Conservation (phyloP, 2,797 vertebrate genomes). For the Pteronotus mesoamericanus region DNA sequence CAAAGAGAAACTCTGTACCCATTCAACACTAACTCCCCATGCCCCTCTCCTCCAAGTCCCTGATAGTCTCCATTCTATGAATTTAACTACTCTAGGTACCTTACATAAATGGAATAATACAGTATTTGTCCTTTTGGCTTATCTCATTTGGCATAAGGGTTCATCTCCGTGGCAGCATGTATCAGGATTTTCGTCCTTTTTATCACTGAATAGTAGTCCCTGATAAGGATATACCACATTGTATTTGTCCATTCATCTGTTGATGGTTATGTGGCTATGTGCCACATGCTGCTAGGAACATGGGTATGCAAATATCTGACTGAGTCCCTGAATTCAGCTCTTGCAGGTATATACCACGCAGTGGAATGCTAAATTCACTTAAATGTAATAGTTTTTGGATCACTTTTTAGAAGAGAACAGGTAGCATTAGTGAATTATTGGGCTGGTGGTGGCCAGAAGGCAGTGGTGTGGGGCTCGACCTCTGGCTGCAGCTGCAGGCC, state of each 20-base stretch:
- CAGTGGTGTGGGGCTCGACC: neutral
- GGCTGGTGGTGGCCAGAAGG: neutral
- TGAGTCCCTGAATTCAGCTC: neutral
- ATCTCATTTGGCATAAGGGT: neutral
- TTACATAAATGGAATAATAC: neutral
- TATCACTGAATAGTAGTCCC: neutral
- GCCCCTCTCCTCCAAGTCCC: accelerated
- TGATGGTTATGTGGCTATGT: neutral
- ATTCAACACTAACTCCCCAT: neutral
- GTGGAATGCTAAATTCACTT: neutral
- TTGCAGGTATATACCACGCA: neutral
- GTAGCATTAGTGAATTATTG: neutral
- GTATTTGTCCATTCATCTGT: neutral
- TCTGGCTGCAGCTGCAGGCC: neutral
- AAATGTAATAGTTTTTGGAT: neutral
- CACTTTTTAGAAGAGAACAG: neutral
- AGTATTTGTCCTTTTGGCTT: neutral
- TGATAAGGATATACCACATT: neutral
- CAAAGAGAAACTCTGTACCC: neutral
- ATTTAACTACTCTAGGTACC: neutral
- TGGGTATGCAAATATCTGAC: neutral
- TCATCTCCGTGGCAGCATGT: neutral
- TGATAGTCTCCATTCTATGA: neutral
- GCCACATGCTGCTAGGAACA: neutral
- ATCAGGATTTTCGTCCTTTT: neutral